A percentile compares a stretch with the other conserved stretches of the same genome.
phyloP scores from a whole-genome alignment of 2,797 vertebrate genomes.

The Muraenolepis orangiensis region DNA sequence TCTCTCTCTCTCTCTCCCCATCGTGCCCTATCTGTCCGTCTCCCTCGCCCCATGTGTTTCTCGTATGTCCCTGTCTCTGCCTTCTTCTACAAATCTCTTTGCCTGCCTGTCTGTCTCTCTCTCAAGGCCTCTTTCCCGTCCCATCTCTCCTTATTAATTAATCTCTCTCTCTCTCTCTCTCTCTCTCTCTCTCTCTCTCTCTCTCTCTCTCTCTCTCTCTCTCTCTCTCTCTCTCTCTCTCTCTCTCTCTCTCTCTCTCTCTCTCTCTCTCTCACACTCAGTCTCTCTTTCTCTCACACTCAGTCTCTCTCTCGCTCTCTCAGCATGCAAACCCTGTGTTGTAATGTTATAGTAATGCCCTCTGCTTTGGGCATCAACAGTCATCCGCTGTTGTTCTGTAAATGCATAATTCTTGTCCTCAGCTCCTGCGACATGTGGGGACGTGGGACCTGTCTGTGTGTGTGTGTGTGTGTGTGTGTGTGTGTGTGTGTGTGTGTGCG shows the following conservation, averaged over 20 bases:
- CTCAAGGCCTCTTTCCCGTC: background rate
- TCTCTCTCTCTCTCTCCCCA: background rate
- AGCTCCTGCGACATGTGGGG: conserved; percentile 58
- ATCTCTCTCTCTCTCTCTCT: background rate
- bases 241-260: no score
- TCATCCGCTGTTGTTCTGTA: conserved; percentile 18
- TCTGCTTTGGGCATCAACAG: background rate
- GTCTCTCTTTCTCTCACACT: no score
- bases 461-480: no score
- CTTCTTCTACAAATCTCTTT: background rate
- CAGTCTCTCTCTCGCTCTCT: background rate
- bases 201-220: background rate
- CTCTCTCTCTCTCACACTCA: background rate
- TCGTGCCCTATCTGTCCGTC: no score
- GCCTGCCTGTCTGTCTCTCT: background rate
- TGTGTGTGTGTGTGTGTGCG: no score
- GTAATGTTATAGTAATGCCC: background rate
- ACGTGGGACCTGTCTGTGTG: no score
- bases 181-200: no score
- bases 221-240: no score
- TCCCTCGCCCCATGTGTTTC: background rate
- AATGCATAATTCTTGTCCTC: conserved; percentile 57
- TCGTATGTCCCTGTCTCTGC: background rate
- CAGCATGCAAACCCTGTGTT: background rate
- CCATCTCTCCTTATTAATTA: background rate